A percentile compares a stretch with the other conserved stretches of the same genome.
phyloP scores from a whole-genome alignment of 2,888 invertebrate genomes.

The Callimorpha dominula region DNA sequence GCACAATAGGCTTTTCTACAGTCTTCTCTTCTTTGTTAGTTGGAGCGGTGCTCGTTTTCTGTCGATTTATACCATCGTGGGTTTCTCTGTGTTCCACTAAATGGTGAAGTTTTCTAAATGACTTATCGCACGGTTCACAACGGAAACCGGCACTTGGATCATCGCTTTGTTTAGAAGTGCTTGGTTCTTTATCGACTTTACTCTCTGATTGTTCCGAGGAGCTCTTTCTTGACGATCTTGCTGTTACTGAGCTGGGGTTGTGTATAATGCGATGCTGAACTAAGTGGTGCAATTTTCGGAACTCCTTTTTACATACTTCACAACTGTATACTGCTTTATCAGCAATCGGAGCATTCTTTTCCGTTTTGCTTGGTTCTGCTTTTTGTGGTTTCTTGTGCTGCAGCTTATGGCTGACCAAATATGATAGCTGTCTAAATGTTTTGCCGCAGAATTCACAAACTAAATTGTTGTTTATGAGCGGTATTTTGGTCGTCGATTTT shows the following conservation, averaged over 20 bases:
- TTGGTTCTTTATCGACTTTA: constrained; percentile 61
- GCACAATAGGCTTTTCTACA: constrained; percentile 56
- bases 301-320: constrained; percentile 82
- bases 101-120: constrained; percentile 83
- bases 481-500: constrained; percentile 54
- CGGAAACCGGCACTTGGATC: constrained; percentile 79
- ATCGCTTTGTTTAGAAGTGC: constrained; percentile 61
- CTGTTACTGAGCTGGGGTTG: constrained; percentile 59
- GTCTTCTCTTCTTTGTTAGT: constrained; percentile 42
- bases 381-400: constrained; percentile 75
- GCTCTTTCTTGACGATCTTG: constrained; percentile 67
- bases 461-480: constrained; percentile 57
- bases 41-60: constrained; percentile 57
- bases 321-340: constrained; percentile 73
- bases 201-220: constrained; percentile 71
- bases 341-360: constrained; percentile 47
- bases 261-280: constrained; percentile 82
- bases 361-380: constrained; percentile 63
- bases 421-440: constrained; percentile 80
- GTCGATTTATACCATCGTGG: constrained; percentile 79
- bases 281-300: constrained; percentile 81
- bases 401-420: constrained; percentile 77
- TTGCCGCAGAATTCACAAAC: constrained; percentile 82
- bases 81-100: constrained; percentile 83
- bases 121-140: constrained; percentile 84